Conservation (phyloP, 2,113 vertebrate genomes). For the Nothobranchius furzeri region DNA sequence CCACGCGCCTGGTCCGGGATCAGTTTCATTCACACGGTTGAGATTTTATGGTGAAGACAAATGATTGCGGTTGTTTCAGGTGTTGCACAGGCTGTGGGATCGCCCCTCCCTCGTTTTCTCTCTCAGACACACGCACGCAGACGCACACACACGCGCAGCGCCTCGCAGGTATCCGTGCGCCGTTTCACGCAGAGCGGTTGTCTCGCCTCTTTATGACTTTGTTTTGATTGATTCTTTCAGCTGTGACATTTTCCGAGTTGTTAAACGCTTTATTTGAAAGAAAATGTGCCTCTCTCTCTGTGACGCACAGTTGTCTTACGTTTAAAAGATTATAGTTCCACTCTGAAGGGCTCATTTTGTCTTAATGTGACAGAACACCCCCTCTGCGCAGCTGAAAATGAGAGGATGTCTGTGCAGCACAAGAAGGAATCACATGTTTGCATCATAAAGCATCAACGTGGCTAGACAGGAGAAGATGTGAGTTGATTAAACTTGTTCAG, state of each 20-base stretch:
- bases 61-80: slow-evolving; percentile 67
- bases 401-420: slow-evolving; percentile 26
- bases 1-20: not conserved
- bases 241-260: not conserved
- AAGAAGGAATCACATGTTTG: slow-evolving; percentile 12
- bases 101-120: not conserved
- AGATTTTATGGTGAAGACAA: slow-evolving; percentile 58
- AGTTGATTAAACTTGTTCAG: not conserved
- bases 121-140: not conserved
- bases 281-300: not conserved
- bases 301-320: slow-evolving; percentile 6
- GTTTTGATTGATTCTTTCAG: slow-evolving; percentile 3
- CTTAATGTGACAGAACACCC: not conserved
- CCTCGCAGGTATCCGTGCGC: slow-evolving; percentile 20
- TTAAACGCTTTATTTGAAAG: not conserved
- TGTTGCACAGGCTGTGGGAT: slow-evolving; percentile 37
- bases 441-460: slow-evolving; percentile 9
- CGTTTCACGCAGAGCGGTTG: slow-evolving; percentile 26
- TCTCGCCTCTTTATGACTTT: slow-evolving; percentile 2
- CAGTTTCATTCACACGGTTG: slow-evolving; percentile 20
- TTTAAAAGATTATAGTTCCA: slow-evolving; percentile 3
- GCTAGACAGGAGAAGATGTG: not conserved
- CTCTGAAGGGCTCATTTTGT: not conserved
- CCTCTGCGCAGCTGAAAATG: slow-evolving; percentile 16
- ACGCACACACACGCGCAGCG: slow-evolving; percentile 5